phyloP scores from a whole-genome alignment of 2,113 vertebrate species.

The Nycticorax nycticorax region DNA sequence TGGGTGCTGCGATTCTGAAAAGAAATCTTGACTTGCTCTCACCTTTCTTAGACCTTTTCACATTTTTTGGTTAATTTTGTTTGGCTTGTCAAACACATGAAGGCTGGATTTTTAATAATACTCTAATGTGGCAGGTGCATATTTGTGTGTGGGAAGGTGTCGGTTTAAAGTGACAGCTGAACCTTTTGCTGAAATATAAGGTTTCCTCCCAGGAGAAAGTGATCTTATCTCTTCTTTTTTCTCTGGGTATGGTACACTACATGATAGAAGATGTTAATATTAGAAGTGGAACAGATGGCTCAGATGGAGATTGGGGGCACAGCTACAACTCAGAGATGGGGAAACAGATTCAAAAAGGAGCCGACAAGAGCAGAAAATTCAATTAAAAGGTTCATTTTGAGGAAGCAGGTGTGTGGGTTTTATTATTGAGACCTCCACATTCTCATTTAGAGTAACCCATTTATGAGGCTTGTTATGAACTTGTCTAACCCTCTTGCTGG shows the following conservation, averaged over 20 bases:
- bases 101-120: slow-evolving; percentile 58
- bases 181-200: slow-evolving; percentile 52
- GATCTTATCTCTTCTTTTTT: slow-evolving; percentile 17
- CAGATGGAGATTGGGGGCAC: slow-evolving; percentile 20
- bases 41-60: slow-evolving; percentile 35
- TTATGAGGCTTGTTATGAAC: slow-evolving; percentile 39
- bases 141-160: slow-evolving; percentile 45
- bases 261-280: slow-evolving; percentile 52
- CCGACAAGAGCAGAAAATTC: slow-evolving; percentile 28
- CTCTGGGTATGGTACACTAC: neutral
- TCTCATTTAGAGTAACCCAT: slow-evolving; percentile 53
- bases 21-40: slow-evolving; percentile 8
- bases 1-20: slow-evolving; percentile 10
- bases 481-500: slow-evolving; percentile 40
- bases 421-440: slow-evolving; percentile 33
- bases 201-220: slow-evolving; percentile 36
- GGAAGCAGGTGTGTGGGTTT: slow-evolving; percentile 33
- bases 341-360: slow-evolving; percentile 47
- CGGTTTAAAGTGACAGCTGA: slow-evolving; percentile 48
- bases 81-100: slow-evolving; percentile 51
- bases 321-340: neutral
- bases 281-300: slow-evolving; percentile 60
- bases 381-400: slow-evolving; percentile 57
- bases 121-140: slow-evolving; percentile 56
- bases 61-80: slow-evolving; percentile 47